Base-by-base conservation (phyloP, 2,113 vertebrate species). In the Callorhinus ursinus region DNA sequence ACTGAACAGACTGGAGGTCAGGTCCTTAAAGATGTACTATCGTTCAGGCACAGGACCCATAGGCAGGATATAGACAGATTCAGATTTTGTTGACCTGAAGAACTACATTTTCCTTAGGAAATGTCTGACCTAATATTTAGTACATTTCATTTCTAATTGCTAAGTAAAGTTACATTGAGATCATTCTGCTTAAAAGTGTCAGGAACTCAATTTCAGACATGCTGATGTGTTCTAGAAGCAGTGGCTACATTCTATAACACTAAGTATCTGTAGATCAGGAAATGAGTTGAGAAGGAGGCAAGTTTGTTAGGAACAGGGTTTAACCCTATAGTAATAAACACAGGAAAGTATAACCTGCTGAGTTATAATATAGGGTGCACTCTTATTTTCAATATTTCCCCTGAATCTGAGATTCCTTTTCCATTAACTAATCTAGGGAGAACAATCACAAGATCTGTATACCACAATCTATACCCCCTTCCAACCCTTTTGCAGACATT, bases 81-180 rank as follows among this genome's bases (percentile, higher is more conserved):
- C 51, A 15, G 33, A 61, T 76, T 79, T n/a, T 93, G 19, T 49
- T 74, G 39, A 86, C 9, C 11, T 87, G 57, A 92, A 92, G 24
- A 91, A 72, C 22, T 49, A 87, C 4, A 72, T 36, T 88, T 82
- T 71, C 42, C n/a, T 86, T 76, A 51, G 69, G n/a, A 82, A 82
- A 92, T 46, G 39, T 67, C 39, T 95, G 31, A 14, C 39, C 21
- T 46, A 65, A 72, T 77, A 91, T 24, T 63, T 91, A 46, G 31
- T 61, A 72, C 36, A 81, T 42, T 81, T 96, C 46, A 86, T 63
- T 94, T 95, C 22, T 14, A 81, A 36, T 22, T 90, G 28, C 7
- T 69, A 74, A 72, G 59, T 96, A 59, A 51, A 93, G 80, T 86
- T 80, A 93, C 46, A 55, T 39, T 94, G 28, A 88, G 26, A 51